Conservation (phyloP, 2,113 vertebrate genomes). For the Peromyscus californicus region DNA sequence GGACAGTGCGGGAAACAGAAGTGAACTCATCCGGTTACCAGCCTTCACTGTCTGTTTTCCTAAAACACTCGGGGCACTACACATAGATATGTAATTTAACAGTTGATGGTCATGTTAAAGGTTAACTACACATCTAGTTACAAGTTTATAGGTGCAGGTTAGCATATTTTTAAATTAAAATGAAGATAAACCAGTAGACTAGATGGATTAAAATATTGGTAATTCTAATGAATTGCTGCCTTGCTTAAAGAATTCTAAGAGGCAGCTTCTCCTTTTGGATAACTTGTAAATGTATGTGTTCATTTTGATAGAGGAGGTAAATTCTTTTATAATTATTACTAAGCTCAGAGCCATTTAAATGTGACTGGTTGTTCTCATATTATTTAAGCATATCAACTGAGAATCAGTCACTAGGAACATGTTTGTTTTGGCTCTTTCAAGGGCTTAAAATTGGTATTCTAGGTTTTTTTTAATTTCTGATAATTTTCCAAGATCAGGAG, state of each 20-base stretch:
- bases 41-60: neutral
- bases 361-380: neutral
- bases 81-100: neutral
- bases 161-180: conserved; percentile 36
- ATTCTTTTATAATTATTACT: conserved; percentile 18
- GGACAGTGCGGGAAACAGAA: neutral
- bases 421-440: neutral
- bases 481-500: conserved; percentile 1
- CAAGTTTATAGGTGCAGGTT: conserved; percentile 22
- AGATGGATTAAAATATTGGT: neutral
- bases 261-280: conserved; percentile 16
- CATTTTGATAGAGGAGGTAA: conserved; percentile 30
- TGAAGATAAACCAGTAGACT: conserved; percentile 24
- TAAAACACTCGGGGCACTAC: neutral
- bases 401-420: neutral
- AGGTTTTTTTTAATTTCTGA: neutral
- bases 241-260: conserved; percentile 44
- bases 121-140: conserved; percentile 19
- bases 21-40: conserved; percentile 8
- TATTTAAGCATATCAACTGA: conserved; percentile 39
- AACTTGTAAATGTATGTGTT: conserved; percentile 48
- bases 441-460: neutral
- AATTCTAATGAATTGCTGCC: conserved; percentile 28
- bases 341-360: conserved; percentile 51
- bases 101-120: conserved; percentile 16